These are phyloP conservation scores for Drosophila nikananu DNA, from an alignment of 1,140 invertebrate genomes.

Conservation along the genomic window DNA sequence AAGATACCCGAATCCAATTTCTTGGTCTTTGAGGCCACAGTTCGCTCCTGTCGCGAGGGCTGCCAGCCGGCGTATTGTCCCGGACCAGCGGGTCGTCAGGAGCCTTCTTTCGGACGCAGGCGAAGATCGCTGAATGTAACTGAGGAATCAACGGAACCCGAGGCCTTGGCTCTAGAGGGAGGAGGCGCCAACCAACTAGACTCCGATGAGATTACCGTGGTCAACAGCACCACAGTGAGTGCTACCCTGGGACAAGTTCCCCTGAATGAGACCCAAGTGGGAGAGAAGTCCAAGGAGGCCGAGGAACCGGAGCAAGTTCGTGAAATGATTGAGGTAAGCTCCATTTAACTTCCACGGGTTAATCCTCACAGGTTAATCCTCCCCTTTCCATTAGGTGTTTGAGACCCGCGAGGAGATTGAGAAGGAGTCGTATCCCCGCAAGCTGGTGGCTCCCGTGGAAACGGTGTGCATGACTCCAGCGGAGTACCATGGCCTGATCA, in stretches of 20 bases:
- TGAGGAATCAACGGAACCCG: slow-evolving; percentile 41
- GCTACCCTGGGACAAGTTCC: slow-evolving; percentile 62
- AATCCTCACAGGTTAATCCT: slow-evolving; percentile 45
- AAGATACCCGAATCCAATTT: slow-evolving; percentile 98
- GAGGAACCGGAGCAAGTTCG: slow-evolving; percentile 91
- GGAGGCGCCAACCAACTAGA: slow-evolving; percentile 36
- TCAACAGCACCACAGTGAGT: slow-evolving; percentile 77
- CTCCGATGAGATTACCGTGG: slow-evolving; percentile 59
- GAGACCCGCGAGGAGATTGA: slow-evolving; percentile 91
- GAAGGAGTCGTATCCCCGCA: slow-evolving; percentile 87
- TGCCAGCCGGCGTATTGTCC: slow-evolving; percentile 96
- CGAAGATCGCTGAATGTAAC: slow-evolving; percentile 88
- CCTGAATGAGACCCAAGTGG: slow-evolving; percentile 59
- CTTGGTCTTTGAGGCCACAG: slow-evolving; percentile 96
- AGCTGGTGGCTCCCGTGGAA: slow-evolving; percentile 87
- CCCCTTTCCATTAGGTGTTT: slow-evolving; percentile 86
- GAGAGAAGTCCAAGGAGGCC: slow-evolving; percentile 61
- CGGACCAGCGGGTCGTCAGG: slow-evolving; percentile 90
- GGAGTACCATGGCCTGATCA: slow-evolving; percentile 92
- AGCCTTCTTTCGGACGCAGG: slow-evolving; percentile 92
- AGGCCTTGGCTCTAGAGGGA: slow-evolving; percentile 56
- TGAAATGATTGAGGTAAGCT: slow-evolving; percentile 93
- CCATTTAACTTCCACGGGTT: background rate
- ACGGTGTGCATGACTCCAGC: slow-evolving; percentile 90
- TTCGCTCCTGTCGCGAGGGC: slow-evolving; percentile 94